Evolutionary conservation across 2,113 vertebrate species (phyloP).

Genomic region (Heliornis fulica): DNA sequence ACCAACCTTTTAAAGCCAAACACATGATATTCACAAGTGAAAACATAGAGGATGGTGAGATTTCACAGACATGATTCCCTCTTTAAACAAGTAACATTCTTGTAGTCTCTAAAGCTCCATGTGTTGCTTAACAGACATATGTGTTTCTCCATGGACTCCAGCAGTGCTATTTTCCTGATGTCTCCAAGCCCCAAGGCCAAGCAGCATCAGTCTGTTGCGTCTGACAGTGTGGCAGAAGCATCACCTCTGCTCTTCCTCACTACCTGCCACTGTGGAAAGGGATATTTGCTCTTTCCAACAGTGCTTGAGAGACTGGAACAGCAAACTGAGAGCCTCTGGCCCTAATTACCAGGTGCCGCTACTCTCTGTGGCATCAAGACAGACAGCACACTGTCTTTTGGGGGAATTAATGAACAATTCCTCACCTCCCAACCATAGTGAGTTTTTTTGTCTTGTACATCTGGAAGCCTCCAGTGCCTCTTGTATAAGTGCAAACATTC

Average conservation of each 20-base stretch:
- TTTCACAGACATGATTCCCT: fast-evolving
- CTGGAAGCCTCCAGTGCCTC: neutral
- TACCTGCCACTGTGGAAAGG: neutral
- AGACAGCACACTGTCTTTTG: neutral
- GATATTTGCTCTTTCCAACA: neutral
- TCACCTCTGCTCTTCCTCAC: neutral
- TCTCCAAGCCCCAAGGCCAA: fast-evolving
- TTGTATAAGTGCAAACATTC: neutral
- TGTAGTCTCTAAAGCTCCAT: neutral
- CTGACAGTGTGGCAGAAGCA: neutral
- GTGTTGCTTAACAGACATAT: neutral
- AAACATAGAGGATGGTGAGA: neutral
- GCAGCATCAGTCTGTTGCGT: neutral
- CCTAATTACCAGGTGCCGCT: neutral
- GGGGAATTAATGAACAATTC: neutral
- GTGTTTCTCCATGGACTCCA: neutral
- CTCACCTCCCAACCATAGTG: neutral
- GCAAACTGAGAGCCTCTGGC: neutral
- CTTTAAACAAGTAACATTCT: fast-evolving
- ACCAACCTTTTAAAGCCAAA: neutral
- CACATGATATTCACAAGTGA: fast-evolving
- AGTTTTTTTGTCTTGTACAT: neutral
- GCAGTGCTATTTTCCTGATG: neutral
- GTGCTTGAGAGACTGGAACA: neutral
- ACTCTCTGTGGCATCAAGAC: neutral